Evolutionary conservation across 2,888 invertebrate genomes (phyloP).

Genomic region (Apodemia duryi): DNA sequence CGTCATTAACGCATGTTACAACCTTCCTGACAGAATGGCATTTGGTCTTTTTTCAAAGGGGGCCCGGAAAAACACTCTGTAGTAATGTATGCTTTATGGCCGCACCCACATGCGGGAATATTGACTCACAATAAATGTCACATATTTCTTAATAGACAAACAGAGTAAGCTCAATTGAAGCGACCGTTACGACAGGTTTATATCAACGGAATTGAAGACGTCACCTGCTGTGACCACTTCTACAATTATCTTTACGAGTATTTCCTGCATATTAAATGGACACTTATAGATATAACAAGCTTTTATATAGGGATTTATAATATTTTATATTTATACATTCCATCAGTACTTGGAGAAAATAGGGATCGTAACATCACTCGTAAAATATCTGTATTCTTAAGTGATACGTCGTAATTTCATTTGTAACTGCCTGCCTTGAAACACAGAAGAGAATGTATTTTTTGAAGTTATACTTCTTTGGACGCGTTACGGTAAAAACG

Average conservation of each 20-base stretch:
- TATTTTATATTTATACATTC: not conserved
- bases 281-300: not conserved
- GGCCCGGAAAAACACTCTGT: not conserved
- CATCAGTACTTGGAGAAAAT: no score
- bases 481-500: no score
- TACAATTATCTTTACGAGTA: slow-evolving; percentile 27
- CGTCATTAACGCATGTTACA: no score
- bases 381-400: no score
- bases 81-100: slow-evolving; percentile 19
- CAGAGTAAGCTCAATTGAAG: slow-evolving; percentile 35
- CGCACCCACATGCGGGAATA: slow-evolving; percentile 69
- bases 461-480: no score
- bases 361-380: no score
- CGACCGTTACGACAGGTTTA: slow-evolving; percentile 33
- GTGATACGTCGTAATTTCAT: no score
- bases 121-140: slow-evolving; percentile 75
- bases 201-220: slow-evolving; percentile 28
- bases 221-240: slow-evolving; percentile 30
- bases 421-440: no score
- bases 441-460: no score
- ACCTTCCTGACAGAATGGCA: no score
- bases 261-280: slow-evolving; percentile 24
- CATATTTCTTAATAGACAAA: slow-evolving; percentile 71
- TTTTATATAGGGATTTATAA: not conserved
- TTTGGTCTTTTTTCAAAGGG: no score